These are phyloP conservation scores for Neolamprologus kungweensis DNA, from an alignment of 2,113 vertebrate genomes.

Conservation along the genomic window DNA sequence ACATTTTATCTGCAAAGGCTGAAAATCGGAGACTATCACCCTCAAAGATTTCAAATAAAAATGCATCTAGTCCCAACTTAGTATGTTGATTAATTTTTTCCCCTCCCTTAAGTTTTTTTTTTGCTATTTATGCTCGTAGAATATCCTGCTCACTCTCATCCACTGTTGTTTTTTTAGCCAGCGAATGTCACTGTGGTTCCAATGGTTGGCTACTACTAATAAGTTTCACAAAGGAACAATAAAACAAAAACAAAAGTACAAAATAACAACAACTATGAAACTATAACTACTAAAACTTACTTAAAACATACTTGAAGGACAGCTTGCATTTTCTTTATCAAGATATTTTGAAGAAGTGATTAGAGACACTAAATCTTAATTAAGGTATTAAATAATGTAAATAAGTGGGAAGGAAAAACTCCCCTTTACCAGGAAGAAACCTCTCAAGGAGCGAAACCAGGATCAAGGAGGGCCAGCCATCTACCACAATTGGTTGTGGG, in stretches of 20 bases:
- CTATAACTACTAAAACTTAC: background rate
- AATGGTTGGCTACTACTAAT: background rate
- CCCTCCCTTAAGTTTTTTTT: background rate
- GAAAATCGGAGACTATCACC: background rate
- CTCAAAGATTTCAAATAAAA: background rate
- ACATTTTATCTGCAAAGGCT: background rate
- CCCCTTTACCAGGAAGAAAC: background rate
- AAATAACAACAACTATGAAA: background rate
- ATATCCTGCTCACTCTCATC: background rate
- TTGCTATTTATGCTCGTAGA: background rate
- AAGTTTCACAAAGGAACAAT: background rate
- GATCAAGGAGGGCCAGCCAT: background rate
- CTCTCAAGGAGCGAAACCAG: background rate
- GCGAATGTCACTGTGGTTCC: background rate
- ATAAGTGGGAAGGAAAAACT: background rate
- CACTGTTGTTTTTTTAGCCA: background rate
- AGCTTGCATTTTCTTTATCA: background rate
- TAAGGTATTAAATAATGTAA: background rate
- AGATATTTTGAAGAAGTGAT: background rate
- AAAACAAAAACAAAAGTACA: background rate
- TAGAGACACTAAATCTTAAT: background rate
- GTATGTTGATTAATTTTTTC: background rate
- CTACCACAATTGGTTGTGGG: background rate
- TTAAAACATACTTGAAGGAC: background rate
- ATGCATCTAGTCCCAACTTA: background rate